Conservation (phyloP, 2,888 invertebrate genomes). For the Drosophila infuscata region DNA sequence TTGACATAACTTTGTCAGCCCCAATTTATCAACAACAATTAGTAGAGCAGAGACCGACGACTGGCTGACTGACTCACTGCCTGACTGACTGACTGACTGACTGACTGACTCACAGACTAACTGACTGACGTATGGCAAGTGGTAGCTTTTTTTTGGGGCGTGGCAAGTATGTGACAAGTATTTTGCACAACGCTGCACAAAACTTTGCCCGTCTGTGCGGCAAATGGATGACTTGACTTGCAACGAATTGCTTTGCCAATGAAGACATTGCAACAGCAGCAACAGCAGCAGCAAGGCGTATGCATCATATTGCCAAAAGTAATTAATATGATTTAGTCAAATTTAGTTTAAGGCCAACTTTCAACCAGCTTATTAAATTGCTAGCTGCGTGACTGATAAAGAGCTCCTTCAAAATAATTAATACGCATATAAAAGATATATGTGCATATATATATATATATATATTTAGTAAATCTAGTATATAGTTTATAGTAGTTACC, state of each 20-base stretch:
- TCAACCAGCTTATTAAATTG: constrained; percentile 43
- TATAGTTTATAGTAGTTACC: constrained; percentile 84
- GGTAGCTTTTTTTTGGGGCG: constrained; percentile 45
- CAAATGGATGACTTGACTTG: constrained; percentile 50
- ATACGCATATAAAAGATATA: neutral
- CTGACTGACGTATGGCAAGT: constrained; percentile 57
- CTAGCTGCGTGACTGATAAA: neutral
- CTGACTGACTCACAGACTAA: constrained; percentile 21
- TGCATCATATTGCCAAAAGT: constrained; percentile 68
- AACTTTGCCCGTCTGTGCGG: constrained; percentile 63
- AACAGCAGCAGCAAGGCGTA: constrained; percentile 42
- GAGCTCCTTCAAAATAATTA: neutral
- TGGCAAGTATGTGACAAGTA: constrained; percentile 77
- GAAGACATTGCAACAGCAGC: constrained; percentile 25
- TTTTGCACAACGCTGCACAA: constrained; percentile 68
- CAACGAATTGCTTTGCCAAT: constrained; percentile 24
- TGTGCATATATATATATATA: neutral
- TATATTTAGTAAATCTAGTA: neutral
- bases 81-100: constrained; percentile 17
- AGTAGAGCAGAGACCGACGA: constrained; percentile 68
- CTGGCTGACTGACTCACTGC: constrained; percentile 21
- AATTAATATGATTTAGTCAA: constrained; percentile 50
- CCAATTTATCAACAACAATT: constrained; percentile 81
- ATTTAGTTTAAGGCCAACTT: constrained; percentile 32
- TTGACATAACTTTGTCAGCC: constrained; percentile 79